Percentiles rank a stretch among this genome's conserved stretches.
Conservation (phyloP, 2,113 vertebrate genomes). For the Oxyura jamaicensis region DNA sequence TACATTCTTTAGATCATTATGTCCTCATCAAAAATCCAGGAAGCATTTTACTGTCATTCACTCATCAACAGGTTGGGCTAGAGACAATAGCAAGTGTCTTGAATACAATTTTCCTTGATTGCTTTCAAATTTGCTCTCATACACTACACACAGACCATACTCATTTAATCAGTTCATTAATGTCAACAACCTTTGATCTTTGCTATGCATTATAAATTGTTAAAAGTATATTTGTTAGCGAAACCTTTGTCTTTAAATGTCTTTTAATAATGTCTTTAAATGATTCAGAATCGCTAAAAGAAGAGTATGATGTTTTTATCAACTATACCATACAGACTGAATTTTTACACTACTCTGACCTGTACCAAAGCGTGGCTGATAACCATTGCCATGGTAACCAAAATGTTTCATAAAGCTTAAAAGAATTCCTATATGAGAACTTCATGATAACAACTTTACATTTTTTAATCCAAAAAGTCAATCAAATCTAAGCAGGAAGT, state of each 20-base stretch:
- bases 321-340: neutral
- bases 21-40: slow-evolving; percentile 30
- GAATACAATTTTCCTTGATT: slow-evolving; percentile 31
- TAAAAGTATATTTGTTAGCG: neutral
- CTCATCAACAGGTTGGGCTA: slow-evolving; percentile 29
- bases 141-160: neutral
- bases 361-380: neutral
- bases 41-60: slow-evolving; percentile 38
- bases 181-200: neutral
- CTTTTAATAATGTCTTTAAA: neutral
- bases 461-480: neutral
- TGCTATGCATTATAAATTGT: neutral
- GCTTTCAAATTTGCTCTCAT: neutral
- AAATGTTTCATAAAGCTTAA: neutral
- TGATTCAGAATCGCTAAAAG: neutral
- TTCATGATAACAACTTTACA: neutral
- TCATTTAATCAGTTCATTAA: neutral
- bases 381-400: neutral
- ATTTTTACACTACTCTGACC: neutral
- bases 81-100: slow-evolving; percentile 39
- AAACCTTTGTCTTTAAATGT: neutral
- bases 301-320: neutral
- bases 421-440: neutral
- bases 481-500: neutral
- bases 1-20: slow-evolving; percentile 59